Evolutionary conservation across 1,140 invertebrate species (phyloP).

Genomic region (Pemphigus obesinymphae): DNA sequence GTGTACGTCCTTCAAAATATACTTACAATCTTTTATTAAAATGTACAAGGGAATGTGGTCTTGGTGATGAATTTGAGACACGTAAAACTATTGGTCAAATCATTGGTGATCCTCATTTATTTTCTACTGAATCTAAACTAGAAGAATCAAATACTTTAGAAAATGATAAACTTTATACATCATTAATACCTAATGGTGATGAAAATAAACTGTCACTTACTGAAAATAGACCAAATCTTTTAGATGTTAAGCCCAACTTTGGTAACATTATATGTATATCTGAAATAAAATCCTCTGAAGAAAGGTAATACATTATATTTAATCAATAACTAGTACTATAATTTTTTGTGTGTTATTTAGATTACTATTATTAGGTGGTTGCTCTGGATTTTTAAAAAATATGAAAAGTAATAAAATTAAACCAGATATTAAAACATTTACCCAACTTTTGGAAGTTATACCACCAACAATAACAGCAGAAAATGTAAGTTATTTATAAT

Average conservation of each 20-base stretch:
- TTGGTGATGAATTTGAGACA: slow-evolving; percentile 60
- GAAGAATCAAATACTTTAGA: background rate
- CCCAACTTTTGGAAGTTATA: slow-evolving; percentile 67
- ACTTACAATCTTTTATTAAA: slow-evolving; percentile 78
- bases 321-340: background rate
- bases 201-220: background rate
- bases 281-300: slow-evolving; percentile 57
- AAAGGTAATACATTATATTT: slow-evolving; percentile 50
- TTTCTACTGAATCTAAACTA: background rate
- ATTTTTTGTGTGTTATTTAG: slow-evolving; percentile 48
- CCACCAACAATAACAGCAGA: slow-evolving; percentile 64
- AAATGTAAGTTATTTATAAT: slow-evolving; percentile 50
- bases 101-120: slow-evolving; percentile 12
- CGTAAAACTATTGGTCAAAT: slow-evolving; percentile 20
- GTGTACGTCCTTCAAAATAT: slow-evolving; percentile 63
- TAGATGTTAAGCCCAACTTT: slow-evolving; percentile 56
- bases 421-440: slow-evolving; percentile 75
- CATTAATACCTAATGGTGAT: background rate
- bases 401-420: slow-evolving; percentile 64
- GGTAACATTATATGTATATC: slow-evolving; percentile 57
- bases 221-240: slow-evolving; percentile 53
- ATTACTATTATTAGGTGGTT: slow-evolving; percentile 75
- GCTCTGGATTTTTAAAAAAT: slow-evolving; percentile 64
- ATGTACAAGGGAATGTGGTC: slow-evolving; percentile 70
- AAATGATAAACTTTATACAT: background rate